Percentiles rank a stretch among this genome's conserved stretches.
These are phyloP conservation scores for Tipula vernalis DNA, from an alignment of 2,888 invertebrate species.

Conservation along the genomic window DNA sequence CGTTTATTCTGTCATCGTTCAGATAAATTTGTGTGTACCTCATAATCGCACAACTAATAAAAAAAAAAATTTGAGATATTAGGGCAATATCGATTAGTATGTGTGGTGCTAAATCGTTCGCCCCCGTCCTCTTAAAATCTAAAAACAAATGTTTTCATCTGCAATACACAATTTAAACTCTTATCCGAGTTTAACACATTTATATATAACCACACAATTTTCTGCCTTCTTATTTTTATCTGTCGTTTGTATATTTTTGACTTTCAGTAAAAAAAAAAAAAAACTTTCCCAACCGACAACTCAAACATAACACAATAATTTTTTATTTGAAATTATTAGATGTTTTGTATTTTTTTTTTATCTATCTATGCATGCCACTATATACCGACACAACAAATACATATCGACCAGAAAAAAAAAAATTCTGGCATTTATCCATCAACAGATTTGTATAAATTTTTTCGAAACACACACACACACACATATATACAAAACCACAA, in stretches of 20 bases:
- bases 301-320: background rate
- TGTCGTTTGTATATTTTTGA: background rate
- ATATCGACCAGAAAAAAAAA: background rate
- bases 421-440: background rate
- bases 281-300: background rate
- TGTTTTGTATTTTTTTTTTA: background rate
- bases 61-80: too few species aligned
- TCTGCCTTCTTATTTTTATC: background rate
- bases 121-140: too few species aligned
- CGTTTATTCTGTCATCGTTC: too few species aligned
- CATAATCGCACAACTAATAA: too few species aligned
- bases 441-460: background rate
- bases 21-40: too few species aligned
- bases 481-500: background rate
- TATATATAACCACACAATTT: background rate
- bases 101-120: too few species aligned
- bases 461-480: background rate
- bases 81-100: too few species aligned
- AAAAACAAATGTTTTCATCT: too few species aligned
- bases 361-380: background rate
- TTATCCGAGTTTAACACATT: background rate
- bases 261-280: background rate
- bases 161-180: background rate
- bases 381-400: background rate
- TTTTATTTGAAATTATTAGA: background rate